Evolutionary conservation across 1,140 invertebrate species (phyloP), one percentile per base, ranked within the genome.

Genomic region (Drosophila eugracilis): DNA sequence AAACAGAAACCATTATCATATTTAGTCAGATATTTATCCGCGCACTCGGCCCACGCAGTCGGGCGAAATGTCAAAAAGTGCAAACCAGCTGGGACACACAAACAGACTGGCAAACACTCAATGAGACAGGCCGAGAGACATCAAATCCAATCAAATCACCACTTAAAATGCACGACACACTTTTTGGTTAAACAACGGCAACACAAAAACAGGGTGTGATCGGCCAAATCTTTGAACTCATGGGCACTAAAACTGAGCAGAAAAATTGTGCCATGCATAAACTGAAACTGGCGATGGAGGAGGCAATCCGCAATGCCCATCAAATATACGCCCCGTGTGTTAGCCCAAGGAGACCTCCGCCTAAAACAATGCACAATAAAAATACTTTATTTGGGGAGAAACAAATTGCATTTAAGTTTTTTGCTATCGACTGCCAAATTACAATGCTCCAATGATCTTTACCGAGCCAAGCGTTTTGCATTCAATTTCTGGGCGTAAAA

Each of bases 151-250:
- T 60, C 57, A 77, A 75, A 79, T 39, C 53, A 55, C 74, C 47
- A 81, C 78, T 86, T 86, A 67, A 88, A 83, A 86, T 86, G 78
- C 83, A 48, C 78, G 77, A 80, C 81, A 86, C 77, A 86, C 75
- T 75, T 60, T 57, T 70, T 75, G 58, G 62, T 63, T 58, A 53
- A 45, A 52, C 69, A 50, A 30, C 47, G 14, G 14, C n/a, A n/a
- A n/a, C 49, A 26, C 47, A 34, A 22, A 50, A 78, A 41, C 55
- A 54, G 69, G 70, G 65, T 75, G 81, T 77, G 73, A 80, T 66
- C 66, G 71, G 47, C 57, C 37, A 54, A 48, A 75, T 78, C 79
- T 85, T 76, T 79, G 49, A 79, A 76, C 60, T 52, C 42, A 26
- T 32, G n/a, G 26, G 24, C 42, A 26, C 42, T 26, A 14, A 45